phyloP scores from a whole-genome alignment of 2,797 vertebrate species.

The Mormyrus hasselquistii region DNA sequence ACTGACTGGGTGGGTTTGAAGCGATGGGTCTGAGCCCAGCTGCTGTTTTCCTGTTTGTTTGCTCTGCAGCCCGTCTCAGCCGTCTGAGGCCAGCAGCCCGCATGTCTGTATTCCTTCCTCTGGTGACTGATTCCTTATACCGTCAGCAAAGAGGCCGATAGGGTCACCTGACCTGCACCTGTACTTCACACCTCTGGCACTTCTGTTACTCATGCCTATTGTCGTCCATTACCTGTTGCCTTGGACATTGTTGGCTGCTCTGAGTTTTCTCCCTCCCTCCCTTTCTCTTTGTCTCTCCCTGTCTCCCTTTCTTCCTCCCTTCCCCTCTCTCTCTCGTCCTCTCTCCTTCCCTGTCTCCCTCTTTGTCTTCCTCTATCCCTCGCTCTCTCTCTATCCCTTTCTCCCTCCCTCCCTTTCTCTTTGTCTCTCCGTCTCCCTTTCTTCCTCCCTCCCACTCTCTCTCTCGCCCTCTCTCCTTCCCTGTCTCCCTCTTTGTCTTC shows the following conservation, averaged over 20 bases:
- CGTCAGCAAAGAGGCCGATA: background rate
- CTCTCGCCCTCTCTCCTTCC: too few relatives aligned
- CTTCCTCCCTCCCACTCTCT: background rate
- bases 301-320: background rate
- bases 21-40: background rate
- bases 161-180: background rate
- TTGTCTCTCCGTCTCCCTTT: background rate
- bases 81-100: background rate
- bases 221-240: slow-evolving; percentile 5
- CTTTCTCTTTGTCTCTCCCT: background rate
- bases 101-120: background rate
- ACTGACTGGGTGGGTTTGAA: background rate
- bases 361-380: background rate
- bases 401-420: background rate
- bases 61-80: background rate
- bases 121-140: background rate
- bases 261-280: background rate
- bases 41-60: background rate
- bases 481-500: background rate
- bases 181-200: background rate
- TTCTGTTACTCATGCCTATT: background rate
- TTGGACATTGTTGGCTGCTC: background rate
- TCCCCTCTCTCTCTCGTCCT: background rate
- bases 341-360: background rate
- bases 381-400: background rate